Percentiles rank a stretch among this genome's conserved stretches.
phyloP scores from a whole-genome alignment of 2,888 invertebrate genomes.

The Orthosia gracilis region DNA sequence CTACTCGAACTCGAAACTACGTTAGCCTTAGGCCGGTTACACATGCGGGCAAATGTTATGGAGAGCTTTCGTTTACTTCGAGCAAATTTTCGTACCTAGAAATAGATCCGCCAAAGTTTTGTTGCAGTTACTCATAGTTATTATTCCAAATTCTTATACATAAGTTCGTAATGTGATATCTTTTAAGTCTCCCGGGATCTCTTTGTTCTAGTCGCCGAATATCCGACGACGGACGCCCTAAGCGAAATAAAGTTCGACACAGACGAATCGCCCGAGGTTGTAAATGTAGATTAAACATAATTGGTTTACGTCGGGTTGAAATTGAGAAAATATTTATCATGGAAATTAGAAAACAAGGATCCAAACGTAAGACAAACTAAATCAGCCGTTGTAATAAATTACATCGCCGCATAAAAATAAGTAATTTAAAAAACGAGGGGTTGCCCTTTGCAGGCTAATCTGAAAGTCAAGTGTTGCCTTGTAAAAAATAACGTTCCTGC shows the following conservation, averaged over 20 bases:
- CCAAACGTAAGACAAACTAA: slow-evolving; percentile 69
- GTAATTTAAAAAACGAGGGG: slow-evolving; percentile 38
- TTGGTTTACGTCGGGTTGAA: slow-evolving; percentile 71
- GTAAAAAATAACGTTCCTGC: slow-evolving; percentile 50
- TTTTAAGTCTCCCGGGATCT: background rate
- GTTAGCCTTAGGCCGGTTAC: slow-evolving; percentile 42
- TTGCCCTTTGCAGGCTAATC: slow-evolving; percentile 47
- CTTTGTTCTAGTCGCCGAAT: slow-evolving; percentile 10
- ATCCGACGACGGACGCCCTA: slow-evolving; percentile 10
- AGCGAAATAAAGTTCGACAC: slow-evolving; percentile 59
- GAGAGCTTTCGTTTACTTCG: background rate
- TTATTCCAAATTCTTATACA: too few species aligned
- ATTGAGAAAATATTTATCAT: slow-evolving; percentile 77
- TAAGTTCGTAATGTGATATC: background rate
- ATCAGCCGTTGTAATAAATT: slow-evolving; percentile 70
- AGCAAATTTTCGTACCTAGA: background rate
- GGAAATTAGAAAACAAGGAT: slow-evolving; percentile 74
- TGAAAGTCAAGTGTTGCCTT: slow-evolving; percentile 58
- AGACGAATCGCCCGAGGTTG: slow-evolving; percentile 56
- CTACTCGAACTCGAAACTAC: slow-evolving; percentile 60
- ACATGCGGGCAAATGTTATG: slow-evolving; percentile 1
- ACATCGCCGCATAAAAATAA: slow-evolving; percentile 66
- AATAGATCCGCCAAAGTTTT: background rate
- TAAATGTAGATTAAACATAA: slow-evolving; percentile 73
- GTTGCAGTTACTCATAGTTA: too few species aligned